Evolutionary conservation across 2,113 vertebrate genomes (phyloP).

Genomic region (Coryphaenoides rupestris): DNA sequence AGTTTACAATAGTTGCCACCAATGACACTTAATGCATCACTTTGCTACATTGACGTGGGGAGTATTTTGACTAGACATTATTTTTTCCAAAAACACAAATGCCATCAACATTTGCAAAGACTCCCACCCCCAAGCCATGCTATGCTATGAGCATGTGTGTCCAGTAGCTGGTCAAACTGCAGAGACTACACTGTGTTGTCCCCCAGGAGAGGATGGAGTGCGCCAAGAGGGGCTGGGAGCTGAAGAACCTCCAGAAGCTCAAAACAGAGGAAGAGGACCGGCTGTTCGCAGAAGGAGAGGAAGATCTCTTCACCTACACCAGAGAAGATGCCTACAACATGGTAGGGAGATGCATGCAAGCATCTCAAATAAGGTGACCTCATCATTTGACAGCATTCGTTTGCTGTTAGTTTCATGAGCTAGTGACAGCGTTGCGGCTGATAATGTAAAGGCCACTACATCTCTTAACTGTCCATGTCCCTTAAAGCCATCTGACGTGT

Average conservation of each 20-base stretch:
- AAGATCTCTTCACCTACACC: constrained; percentile 87
- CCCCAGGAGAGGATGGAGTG: constrained; percentile 72
- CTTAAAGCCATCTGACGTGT: neutral
- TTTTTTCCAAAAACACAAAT: too few species aligned
- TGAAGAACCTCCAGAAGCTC: constrained; percentile 77
- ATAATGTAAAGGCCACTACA: neutral
- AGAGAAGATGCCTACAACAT: constrained; percentile 92
- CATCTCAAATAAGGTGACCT: too few species aligned
- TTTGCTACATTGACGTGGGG: too few species aligned
- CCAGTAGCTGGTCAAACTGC: neutral
- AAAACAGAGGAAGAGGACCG: constrained; percentile 76
- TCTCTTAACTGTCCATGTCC: constrained; percentile 9
- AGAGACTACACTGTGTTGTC: neutral
- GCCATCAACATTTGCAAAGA: too few species aligned
- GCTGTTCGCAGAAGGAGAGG: constrained; percentile 78
- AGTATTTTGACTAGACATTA: too few species aligned
- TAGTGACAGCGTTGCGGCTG: constrained; percentile 1
- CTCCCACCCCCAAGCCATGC: too few species aligned
- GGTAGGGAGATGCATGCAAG: constrained; percentile 60
- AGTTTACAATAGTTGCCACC: too few species aligned
- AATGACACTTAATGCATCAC: too few species aligned
- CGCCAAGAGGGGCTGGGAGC: constrained; percentile 83
- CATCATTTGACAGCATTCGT: too few species aligned
- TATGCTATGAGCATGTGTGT: neutral
- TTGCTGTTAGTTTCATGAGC: too few species aligned